phyloP scores from a whole-genome alignment of 2,888 invertebrate genomes.

The Teleiodes luculella region DNA sequence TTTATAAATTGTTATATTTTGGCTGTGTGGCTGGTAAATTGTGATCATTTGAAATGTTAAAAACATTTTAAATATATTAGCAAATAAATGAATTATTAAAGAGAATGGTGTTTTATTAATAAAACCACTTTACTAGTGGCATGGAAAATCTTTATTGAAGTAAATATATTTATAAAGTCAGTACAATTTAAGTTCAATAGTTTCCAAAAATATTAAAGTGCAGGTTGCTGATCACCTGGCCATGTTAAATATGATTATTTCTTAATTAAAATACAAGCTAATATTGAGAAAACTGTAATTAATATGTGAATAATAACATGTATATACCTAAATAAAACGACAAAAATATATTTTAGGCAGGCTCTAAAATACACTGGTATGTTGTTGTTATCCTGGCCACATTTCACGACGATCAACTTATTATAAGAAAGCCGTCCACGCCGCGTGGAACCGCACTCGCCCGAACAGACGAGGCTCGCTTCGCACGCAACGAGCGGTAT shows the following conservation, averaged over 20 bases:
- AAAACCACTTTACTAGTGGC: conserved; percentile 55
- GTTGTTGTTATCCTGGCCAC: conserved; percentile 76
- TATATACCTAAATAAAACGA: conserved; percentile 80
- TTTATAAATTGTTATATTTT: too few species aligned
- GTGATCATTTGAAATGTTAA: not conserved
- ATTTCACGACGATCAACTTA: conserved; percentile 73
- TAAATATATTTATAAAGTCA: conserved; percentile 81
- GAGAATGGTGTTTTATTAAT: conserved; percentile 3
- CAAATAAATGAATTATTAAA: not conserved
- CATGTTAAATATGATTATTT: conserved; percentile 80
- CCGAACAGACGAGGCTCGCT: conserved; percentile 46
- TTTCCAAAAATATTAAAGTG: conserved; percentile 81
- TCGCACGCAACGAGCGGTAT: conserved; percentile 59
- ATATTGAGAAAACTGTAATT: conserved; percentile 80
- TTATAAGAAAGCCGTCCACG: conserved; percentile 62
- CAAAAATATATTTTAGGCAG: conserved; percentile 80
- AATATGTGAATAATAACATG: conserved; percentile 79
- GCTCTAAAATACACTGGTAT: conserved; percentile 74
- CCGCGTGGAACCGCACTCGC: conserved; percentile 61
- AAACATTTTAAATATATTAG: not conserved
- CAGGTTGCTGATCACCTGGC: conserved; percentile 80
- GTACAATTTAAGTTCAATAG: conserved; percentile 81
- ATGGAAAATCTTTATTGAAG: conserved; percentile 81
- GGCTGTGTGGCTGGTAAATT: not conserved
- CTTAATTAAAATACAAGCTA: conserved; percentile 81